Percentiles rank a stretch among this genome's conserved stretches.
phyloP scores from a whole-genome alignment of 2,113 vertebrate genomes.

The Anas platyrhynchos region DNA sequence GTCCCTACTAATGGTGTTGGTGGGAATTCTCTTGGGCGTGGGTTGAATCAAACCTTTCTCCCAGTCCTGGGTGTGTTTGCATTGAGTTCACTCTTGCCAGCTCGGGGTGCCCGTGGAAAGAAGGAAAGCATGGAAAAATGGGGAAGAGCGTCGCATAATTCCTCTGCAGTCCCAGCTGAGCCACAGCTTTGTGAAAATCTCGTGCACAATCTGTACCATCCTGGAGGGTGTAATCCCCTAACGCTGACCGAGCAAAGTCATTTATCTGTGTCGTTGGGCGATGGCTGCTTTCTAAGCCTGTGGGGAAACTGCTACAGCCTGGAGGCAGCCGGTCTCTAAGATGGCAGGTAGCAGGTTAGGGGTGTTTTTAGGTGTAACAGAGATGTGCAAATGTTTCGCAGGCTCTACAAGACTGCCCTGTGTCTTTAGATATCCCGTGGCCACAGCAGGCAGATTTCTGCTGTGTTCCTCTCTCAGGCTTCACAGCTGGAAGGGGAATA shows the following conservation, averaged over 20 bases:
- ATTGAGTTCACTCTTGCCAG: neutral
- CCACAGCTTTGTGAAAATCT: slow-evolving; percentile 7
- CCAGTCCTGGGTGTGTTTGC: neutral
- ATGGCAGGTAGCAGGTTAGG: neutral
- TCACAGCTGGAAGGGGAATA: neutral
- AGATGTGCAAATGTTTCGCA: neutral
- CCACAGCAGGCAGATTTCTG: neutral
- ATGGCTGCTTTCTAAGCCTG: slow-evolving; percentile 12
- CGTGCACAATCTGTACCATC: neutral
- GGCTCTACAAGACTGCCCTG: neutral
- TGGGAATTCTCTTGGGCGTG: neutral
- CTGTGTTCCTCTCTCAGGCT: neutral
- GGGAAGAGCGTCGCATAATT: neutral
- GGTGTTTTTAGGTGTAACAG: neutral
- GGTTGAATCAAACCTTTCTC: neutral
- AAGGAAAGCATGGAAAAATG: neutral
- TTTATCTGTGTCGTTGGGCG: slow-evolving; percentile 44
- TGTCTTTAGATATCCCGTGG: neutral
- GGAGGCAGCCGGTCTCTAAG: neutral
- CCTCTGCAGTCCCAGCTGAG: neutral
- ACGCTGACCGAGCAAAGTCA: neutral
- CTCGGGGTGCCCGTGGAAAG: neutral
- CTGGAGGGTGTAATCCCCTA: slow-evolving; percentile 35
- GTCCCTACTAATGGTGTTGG: neutral
- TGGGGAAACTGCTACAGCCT: neutral